Conservation (phyloP, 2,797 vertebrate genomes). For the Pantherophis alleghaniensis region DNA sequence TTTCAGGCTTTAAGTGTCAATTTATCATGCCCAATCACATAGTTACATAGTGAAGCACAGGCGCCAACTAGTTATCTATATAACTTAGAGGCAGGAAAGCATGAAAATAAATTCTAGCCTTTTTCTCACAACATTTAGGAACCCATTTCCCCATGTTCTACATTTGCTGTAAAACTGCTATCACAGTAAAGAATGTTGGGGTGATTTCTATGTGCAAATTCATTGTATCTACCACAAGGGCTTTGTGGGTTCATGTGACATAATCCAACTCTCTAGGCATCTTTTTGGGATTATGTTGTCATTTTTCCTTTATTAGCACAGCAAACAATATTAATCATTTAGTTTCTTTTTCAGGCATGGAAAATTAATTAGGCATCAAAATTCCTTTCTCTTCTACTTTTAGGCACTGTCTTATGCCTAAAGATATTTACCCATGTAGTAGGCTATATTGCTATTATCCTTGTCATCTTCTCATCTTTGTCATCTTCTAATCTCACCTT, state of each 20-base stretch:
- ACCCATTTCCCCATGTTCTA: not conserved
- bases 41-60: no score
- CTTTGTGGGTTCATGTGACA: not conserved
- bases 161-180: no score
- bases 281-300: not conserved
- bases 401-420: no score
- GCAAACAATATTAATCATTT: not conserved
- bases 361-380: not conserved
- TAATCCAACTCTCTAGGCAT: not conserved
- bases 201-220: not conserved
- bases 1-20: no score
- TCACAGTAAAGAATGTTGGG: not conserved
- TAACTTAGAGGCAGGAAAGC: not conserved
- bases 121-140: not conserved
- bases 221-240: not conserved
- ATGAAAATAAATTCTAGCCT: not conserved
- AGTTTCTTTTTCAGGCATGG: not conserved
- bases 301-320: not conserved
- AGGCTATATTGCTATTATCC: no score
- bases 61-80: not conserved
- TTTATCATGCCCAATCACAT: no score
- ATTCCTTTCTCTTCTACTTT: not conserved
- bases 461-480: no score
- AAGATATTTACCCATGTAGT: no score
- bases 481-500: no score